Conservation (phyloP, 2,797 vertebrate species). For the Enteromius afrohamiltoni region DNA sequence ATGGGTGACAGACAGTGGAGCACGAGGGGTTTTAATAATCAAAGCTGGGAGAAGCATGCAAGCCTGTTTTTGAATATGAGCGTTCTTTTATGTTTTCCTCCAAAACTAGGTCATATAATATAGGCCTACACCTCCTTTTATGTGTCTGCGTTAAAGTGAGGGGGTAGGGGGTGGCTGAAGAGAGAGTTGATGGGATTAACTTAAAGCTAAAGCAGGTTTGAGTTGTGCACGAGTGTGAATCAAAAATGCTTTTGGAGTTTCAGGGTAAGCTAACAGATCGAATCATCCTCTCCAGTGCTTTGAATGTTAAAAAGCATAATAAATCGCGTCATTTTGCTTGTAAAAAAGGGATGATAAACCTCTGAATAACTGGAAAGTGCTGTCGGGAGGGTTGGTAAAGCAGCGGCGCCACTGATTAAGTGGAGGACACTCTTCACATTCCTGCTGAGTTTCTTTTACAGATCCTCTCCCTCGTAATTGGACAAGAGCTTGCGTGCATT, state of each 20-base stretch:
- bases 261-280: conserved; percentile 4
- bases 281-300: conserved; percentile 9
- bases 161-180: conserved; percentile 40
- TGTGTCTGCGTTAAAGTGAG: conserved; percentile 47
- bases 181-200: conserved; percentile 57
- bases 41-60: conserved; percentile 24
- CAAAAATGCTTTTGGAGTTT: conserved; percentile 41
- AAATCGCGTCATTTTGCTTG: background rate
- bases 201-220: conserved; percentile 45
- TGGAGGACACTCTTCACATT: conserved; percentile 50
- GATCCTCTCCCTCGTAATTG: conserved; percentile 57
- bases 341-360: conserved; percentile 18
- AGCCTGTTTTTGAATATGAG: conserved; percentile 47
- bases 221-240: conserved; percentile 26
- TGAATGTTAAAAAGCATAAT: conserved; percentile 14
- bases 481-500: conserved; percentile 60
- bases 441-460: conserved; percentile 54
- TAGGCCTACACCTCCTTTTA: conserved; percentile 53
- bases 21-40: conserved; percentile 8
- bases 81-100: conserved; percentile 51
- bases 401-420: conserved; percentile 18
- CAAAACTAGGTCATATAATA: conserved; percentile 61
- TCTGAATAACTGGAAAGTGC: conserved; percentile 31
- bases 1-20: background rate
- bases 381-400: conserved; percentile 24